Evolutionary conservation across 2,888 invertebrate genomes (phyloP), one percentile per base, ranked within the genome.

Genomic region (Lepeophtheirus nordmannii): DNA sequence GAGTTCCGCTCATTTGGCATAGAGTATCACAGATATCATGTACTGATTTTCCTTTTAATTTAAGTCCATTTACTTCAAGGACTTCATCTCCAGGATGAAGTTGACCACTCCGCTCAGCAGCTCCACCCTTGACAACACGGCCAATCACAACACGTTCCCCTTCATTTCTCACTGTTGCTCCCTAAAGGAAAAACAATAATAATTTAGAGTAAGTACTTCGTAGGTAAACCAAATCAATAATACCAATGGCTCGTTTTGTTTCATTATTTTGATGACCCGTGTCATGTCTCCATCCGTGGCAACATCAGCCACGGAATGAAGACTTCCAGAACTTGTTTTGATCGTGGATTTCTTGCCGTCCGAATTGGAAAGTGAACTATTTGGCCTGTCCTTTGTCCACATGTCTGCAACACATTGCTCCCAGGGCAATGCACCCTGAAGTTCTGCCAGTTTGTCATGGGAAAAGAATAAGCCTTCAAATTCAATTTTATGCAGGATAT

Each of bases 31-130:
- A 96, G 74, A 97, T 96, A 76, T 96, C 94, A 78, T 96, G 92
- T 72, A 98, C 91, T 59, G 89, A 89, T 78, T 94, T 94, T 71
- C 96, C 93, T 70, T 93, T 68, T 46, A 70, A 68, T 56, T 69
- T 69, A n/a, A 70, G 67, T 17, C 70, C 70, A 68, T 70, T 70
- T n/a, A 70, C 70, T 62, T 80, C 96, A 39, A 97, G 80, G 58
- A 93, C 86, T 79, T 97, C 97, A 75, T 98, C 97, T 68, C 94
- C 94, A 77, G 96, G 94, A 75, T 93, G 93, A 66, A 97, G 79
- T 12, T 94, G 80, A 1, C 91, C 93, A 65, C 91, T 92, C 76
- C 93, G 92, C 74, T 97, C 94, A 2, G 96, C 97, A 1, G 90
- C 92, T 0, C 97, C 97, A 1, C 97, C 97, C 70, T 91, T 83